A percentile compares a stretch with the other conserved stretches of the same genome.
Evolutionary conservation across 2,888 invertebrate species (phyloP).

Genomic region (Carcina quercana): DNA sequence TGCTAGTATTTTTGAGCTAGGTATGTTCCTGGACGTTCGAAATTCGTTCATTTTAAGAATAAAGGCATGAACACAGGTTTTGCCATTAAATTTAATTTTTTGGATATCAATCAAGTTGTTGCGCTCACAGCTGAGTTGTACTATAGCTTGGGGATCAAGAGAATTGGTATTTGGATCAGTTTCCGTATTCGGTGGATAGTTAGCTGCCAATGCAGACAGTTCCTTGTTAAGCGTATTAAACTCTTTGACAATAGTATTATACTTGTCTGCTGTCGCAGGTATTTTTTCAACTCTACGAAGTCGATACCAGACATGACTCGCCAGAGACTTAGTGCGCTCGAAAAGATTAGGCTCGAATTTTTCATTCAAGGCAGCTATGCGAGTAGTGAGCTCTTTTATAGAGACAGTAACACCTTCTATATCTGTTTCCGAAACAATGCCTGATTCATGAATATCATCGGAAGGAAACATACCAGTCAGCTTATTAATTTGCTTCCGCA

Average conservation of each 20-base stretch:
- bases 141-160: not conserved
- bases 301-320: not conserved
- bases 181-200: too few species aligned
- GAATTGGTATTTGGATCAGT: not conserved
- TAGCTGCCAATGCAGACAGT: not conserved
- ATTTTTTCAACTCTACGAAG: not conserved
- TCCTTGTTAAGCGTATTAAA: not conserved
- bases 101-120: not conserved
- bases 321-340: not conserved
- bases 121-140: not conserved
- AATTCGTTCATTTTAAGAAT: constrained; percentile 8
- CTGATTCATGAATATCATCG: not conserved
- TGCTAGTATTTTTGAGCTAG: constrained; percentile 3
- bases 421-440: not conserved
- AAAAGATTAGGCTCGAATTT: not conserved
- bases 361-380: not conserved
- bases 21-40: not conserved
- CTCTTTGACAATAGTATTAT: not conserved
- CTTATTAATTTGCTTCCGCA: constrained; percentile 6
- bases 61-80: constrained; percentile 10
- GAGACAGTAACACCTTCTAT: not conserved
- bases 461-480: not conserved
- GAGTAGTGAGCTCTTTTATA: not conserved
- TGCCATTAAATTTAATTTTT: constrained; percentile 11
- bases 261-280: too few species aligned